Evolutionary conservation across 2,113 vertebrate genomes (phyloP), one percentile per base, ranked within the genome.

Genomic region (Semnornis frantzii): DNA sequence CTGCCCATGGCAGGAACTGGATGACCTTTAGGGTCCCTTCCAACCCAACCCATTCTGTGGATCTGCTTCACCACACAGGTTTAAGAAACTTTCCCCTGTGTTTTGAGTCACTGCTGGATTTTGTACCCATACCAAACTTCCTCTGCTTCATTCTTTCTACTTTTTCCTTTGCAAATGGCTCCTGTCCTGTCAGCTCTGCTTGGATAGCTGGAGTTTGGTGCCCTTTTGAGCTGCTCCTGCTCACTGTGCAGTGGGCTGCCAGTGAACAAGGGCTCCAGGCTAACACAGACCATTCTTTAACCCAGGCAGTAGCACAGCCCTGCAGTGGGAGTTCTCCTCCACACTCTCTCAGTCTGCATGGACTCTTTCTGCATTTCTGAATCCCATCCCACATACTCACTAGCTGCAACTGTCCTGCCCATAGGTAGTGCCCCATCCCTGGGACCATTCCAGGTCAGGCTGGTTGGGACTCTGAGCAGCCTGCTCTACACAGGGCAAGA

Each of bases 341-440:
- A 1, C 13, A 27, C 4, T 63, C 2, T 39, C 37, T 39, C 37
- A 39, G 0, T 28, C 39, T 37, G 0, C 33, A 21, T 28, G 15
- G n/a, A 34, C 76, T 82, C 62, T 30, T 69, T 8, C 27, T 64
- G 15, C 31, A 12, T 42, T 66, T 82, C 37, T 52, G 31, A 69
- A 75, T 89, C 63, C 28, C 8, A 2, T 50, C 33, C 21, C 21
- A 23, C 0, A 0, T 20, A 28, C 8, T 88, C 46, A 16, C 14
- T 42, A 23, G 18, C 44, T 84, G 15, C 39, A 44, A 52, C 27
- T 64, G 48, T 33, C 27, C 70, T 84, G 58, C 21, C 30, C 8
- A 0, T 37, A 59, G 10, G 8, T 60, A 24, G 50, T 83, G 33
- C 55, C 19, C 31, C 16, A 58, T 83, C 52, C 52, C 10, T 78